Percentiles rank a stretch among this genome's conserved stretches.
Conservation (phyloP, 2,797 vertebrate species). For the Euthynnus affinis region DNA sequence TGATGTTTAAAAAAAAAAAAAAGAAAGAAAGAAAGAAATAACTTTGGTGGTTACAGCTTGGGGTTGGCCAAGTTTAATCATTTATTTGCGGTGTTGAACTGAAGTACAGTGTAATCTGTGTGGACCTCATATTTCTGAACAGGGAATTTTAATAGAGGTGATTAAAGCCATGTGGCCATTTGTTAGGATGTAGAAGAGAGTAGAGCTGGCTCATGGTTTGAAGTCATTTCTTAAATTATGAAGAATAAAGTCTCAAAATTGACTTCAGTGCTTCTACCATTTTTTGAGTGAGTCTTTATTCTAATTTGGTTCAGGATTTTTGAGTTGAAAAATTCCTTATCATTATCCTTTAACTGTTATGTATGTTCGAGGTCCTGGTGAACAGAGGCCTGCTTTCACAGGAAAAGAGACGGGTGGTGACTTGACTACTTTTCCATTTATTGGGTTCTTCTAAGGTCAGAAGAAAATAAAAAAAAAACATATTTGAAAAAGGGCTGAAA, state of each 20-base stretch:
- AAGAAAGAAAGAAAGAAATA: constrained; percentile 52
- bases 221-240: constrained; percentile 28
- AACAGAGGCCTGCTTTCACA: no score
- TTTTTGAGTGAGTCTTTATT: neutral
- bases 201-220: constrained; percentile 17
- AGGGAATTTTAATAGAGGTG: constrained; percentile 51
- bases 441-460: neutral
- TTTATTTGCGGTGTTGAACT: constrained; percentile 47
- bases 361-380: neutral
- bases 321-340: neutral
- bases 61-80: constrained; percentile 57
- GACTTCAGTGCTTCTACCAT: constrained; percentile 5
- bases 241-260: constrained; percentile 24
- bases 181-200: constrained; percentile 8
- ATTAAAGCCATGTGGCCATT: constrained; percentile 38
- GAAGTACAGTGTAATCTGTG: constrained; percentile 47
- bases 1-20: constrained; percentile 43
- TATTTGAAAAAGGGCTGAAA: neutral
- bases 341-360: neutral
- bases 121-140: constrained; percentile 40
- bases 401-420: neutral
- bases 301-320: neutral
- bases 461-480: no score
- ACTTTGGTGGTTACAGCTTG: constrained; percentile 51
- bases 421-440: neutral